These are phyloP conservation scores for Neocloeon triangulifer DNA, from an alignment of 1,140 invertebrate genomes.

Conservation along the genomic window DNA sequence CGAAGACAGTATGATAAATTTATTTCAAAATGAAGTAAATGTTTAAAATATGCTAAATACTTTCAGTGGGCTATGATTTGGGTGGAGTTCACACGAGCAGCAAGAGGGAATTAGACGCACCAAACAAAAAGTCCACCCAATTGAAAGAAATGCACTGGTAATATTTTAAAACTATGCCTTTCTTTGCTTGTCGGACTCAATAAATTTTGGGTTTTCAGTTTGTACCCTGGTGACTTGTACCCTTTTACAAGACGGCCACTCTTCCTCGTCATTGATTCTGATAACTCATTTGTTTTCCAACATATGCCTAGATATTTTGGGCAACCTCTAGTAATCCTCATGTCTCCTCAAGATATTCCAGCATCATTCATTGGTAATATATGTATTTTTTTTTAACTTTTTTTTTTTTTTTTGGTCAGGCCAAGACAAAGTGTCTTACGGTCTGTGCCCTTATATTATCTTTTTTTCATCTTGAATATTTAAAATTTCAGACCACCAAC, in stretches of 20 bases:
- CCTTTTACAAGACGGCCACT: slow-evolving; percentile 79
- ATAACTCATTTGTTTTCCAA: slow-evolving; percentile 87
- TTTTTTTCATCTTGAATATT: not conserved
- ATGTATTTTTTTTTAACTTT: not conserved
- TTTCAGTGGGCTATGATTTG: slow-evolving; percentile 69
- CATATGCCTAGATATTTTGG: slow-evolving; percentile 82
- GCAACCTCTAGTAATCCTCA: slow-evolving; percentile 79
- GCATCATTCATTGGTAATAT: slow-evolving; percentile 42
- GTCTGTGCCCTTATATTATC: not conserved
- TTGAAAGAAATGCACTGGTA: slow-evolving; percentile 57
- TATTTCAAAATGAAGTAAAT: not conserved
- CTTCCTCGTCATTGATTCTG: slow-evolving; percentile 84
- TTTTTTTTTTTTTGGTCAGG: not conserved
- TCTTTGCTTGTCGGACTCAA: too few species aligned
- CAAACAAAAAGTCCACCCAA: slow-evolving; percentile 32
- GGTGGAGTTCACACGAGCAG: slow-evolving; percentile 76
- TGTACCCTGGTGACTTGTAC: slow-evolving; percentile 83
- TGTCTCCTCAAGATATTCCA: slow-evolving; percentile 82
- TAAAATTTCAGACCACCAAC: slow-evolving; percentile 45
- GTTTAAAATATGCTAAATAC: slow-evolving; percentile 2
- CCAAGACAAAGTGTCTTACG: not conserved
- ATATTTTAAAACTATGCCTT: too few species aligned
- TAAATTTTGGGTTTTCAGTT: slow-evolving; percentile 21
- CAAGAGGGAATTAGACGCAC: slow-evolving; percentile 45
- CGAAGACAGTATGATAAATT: slow-evolving; percentile 54